These are phyloP conservation scores for Aphrocallistes beatrix DNA, from an alignment of 37 sponge, comb jelly and placozoan genomes.

Conservation along the genomic window DNA sequence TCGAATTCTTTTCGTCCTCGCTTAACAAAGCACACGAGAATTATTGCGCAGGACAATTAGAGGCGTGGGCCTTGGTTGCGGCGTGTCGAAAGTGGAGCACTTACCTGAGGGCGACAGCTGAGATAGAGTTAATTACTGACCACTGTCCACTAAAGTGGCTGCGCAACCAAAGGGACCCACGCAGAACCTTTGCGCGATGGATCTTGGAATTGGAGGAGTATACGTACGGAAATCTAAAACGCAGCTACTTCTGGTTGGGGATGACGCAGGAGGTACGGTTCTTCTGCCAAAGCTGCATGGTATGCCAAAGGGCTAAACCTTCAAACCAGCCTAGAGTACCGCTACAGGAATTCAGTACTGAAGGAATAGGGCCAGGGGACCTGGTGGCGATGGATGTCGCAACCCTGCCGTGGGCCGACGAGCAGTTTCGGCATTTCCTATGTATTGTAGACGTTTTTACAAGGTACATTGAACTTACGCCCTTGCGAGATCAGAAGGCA, in stretches of 20 bases:
- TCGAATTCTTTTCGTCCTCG: not conserved
- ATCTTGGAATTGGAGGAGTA: not conserved
- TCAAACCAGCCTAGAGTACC: not conserved
- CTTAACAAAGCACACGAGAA: not conserved
- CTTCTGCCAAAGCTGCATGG: not conserved
- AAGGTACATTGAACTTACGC: not conserved
- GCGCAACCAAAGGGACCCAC: not conserved
- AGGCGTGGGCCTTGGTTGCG: not conserved
- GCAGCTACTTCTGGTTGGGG: constrained; percentile 5
- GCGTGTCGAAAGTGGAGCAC: not conserved
- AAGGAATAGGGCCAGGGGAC: not conserved
- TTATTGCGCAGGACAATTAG: not conserved
- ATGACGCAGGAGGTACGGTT: not conserved
- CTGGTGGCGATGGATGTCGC: constrained; percentile 10
- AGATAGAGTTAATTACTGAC: not conserved
- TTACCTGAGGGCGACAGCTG: not conserved
- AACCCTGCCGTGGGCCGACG: not conserved
- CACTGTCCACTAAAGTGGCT: not conserved
- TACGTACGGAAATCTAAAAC: not conserved
- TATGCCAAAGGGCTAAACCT: constrained; percentile 1
- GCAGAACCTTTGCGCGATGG: not conserved
- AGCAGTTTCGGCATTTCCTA: not conserved
- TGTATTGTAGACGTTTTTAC: not conserved
- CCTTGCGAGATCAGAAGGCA: not conserved
- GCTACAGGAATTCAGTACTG: not conserved